Conservation (phyloP, 2,888 invertebrate genomes). For the Pollenia labialis region DNA sequence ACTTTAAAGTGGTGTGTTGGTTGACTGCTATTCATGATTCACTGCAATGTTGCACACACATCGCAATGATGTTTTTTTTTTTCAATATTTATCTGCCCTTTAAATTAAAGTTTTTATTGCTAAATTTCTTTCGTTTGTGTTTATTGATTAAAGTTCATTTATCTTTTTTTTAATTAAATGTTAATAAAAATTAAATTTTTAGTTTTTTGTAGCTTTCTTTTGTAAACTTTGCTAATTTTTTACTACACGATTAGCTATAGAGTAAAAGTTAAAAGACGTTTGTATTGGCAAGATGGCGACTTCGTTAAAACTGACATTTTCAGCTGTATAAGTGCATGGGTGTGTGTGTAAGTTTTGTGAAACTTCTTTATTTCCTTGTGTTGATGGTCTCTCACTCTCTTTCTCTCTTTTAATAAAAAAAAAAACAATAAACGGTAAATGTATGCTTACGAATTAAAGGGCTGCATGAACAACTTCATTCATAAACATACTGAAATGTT, state of each 20-base stretch:
- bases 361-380: conserved; percentile 24
- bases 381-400: conserved; percentile 38
- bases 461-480: too few species aligned
- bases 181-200: not conserved
- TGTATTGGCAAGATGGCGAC: conserved; percentile 67
- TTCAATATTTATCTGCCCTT: not conserved
- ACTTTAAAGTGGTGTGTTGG: conserved; percentile 86
- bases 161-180: not conserved
- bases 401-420: not conserved
- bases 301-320: conserved; percentile 53
- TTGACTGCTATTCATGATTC: conserved; percentile 71
- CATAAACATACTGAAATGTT: too few species aligned
- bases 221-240: conserved; percentile 1
- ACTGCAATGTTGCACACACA: conserved; percentile 62
- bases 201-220: not conserved
- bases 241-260: not conserved
- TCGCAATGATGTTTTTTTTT: conserved; percentile 20
- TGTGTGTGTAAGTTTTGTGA: conserved; percentile 11
- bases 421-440: not conserved
- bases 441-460: conserved; percentile 54
- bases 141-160: not conserved
- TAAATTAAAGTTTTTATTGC: not conserved
- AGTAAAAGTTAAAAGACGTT: conserved; percentile 67
- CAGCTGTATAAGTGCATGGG: not conserved
- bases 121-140: not conserved